Conservation (phyloP, 2,113 vertebrate species). For the Microcebus murinus region DNA sequence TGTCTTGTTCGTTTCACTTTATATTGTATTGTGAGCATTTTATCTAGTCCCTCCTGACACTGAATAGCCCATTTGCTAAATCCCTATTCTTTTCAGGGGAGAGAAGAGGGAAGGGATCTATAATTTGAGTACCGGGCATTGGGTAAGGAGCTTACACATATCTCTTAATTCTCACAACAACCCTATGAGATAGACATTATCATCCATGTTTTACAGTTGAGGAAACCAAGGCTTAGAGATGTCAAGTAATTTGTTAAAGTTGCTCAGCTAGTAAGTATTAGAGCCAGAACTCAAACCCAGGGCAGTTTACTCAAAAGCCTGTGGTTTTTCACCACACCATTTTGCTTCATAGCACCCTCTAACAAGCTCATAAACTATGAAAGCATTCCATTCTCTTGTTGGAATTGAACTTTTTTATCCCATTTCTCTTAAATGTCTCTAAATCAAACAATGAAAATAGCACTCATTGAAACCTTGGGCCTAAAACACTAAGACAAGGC, state of each 20-base stretch:
- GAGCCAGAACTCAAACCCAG: slow-evolving; percentile 58
- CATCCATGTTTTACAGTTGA: slow-evolving; percentile 38
- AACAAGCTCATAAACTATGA: not conserved
- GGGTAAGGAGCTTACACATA: not conserved
- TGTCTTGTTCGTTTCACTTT: slow-evolving; percentile 1
- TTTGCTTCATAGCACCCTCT: slow-evolving; percentile 35
- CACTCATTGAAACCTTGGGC: not conserved
- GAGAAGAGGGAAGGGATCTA: not conserved
- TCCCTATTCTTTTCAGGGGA: slow-evolving; percentile 21
- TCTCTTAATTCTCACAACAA: slow-evolving; percentile 47
- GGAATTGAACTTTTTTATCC: slow-evolving; percentile 23
- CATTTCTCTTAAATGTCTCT: slow-evolving; percentile 31
- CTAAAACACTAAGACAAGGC: not conserved
- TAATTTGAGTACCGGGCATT: slow-evolving; percentile 14
- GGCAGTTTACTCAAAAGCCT: slow-evolving; percentile 35
- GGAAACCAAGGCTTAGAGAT: slow-evolving; percentile 34
- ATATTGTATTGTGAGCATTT: slow-evolving; percentile 4
- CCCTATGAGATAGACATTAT: slow-evolving; percentile 5
- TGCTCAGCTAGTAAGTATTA: slow-evolving; percentile 16
- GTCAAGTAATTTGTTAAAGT: slow-evolving; percentile 42
- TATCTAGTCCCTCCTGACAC: not conserved
- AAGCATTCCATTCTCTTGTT: slow-evolving; percentile 22
- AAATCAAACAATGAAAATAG: not conserved
- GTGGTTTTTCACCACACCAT: slow-evolving; percentile 40
- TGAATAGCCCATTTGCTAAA: slow-evolving; percentile 51